phyloP scores from a whole-genome alignment of 2,797 vertebrate species.

The Poeciliopsis paucimaculata region DNA sequence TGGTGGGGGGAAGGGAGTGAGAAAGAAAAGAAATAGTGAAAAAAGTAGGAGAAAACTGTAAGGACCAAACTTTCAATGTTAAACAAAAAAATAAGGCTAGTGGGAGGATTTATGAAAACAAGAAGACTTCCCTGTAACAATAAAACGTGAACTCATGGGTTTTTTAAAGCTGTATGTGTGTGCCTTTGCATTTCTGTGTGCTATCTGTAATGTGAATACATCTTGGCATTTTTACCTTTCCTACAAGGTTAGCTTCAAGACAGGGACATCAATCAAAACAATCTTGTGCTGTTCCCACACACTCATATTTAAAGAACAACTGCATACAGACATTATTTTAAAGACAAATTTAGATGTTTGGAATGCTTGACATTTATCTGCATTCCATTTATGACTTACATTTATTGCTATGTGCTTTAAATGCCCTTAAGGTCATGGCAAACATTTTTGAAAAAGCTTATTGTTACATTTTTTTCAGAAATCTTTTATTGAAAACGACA shows the following conservation, averaged over 20 bases:
- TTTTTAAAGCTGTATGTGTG: constrained; percentile 24
- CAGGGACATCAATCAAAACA: constrained; percentile 55
- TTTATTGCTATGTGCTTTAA: neutral
- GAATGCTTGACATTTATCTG: neutral
- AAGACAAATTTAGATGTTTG: constrained; percentile 6
- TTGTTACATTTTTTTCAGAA: neutral
- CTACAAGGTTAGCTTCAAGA: constrained; percentile 62
- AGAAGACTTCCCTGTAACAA: constrained; percentile 25
- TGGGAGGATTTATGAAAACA: neutral
- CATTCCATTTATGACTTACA: neutral
- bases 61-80: neutral
- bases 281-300: neutral
- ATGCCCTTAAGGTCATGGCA: neutral
- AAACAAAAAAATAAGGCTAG: constrained; percentile 18
- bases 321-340: constrained; percentile 32
- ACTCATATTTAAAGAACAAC: constrained; percentile 6
- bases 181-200: constrained; percentile 15
- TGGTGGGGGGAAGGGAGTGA: neutral
- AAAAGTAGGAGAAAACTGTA: neutral
- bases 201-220: constrained; percentile 39
- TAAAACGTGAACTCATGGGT: constrained; percentile 54
- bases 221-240: constrained; percentile 32
- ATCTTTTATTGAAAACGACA: neutral
- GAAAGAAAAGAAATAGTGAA: neutral
- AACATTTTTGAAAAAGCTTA: neutral